Evolutionary conservation across 2,797 vertebrate species (phyloP).

Genomic region (Oryzias dopingdopingensis): DNA sequence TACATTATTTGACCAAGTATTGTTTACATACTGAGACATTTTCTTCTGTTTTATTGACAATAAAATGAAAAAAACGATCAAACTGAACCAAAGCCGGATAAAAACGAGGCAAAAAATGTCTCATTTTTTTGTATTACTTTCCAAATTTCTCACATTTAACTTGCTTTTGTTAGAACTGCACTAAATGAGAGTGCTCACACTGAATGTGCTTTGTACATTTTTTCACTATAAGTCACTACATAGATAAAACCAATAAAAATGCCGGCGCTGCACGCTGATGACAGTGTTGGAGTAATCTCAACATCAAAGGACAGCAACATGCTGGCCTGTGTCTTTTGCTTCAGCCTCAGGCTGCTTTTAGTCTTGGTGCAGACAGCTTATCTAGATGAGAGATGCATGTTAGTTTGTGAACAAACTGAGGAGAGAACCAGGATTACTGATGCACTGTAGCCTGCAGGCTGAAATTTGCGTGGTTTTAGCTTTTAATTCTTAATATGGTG

Average conservation of each 20-base stretch:
- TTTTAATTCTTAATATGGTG: constrained; percentile 31
- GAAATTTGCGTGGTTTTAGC: constrained; percentile 20
- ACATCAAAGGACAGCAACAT: constrained; percentile 18
- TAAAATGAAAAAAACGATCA: no score
- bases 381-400: constrained; percentile 19
- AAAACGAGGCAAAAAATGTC: no score
- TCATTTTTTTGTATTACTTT: no score
- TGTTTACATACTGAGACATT: no score
- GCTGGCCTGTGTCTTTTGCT: not conserved
- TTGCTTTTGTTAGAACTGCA: no score
- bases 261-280: not conserved
- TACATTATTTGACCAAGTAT: no score
- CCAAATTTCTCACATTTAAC: no score
- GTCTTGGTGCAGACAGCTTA: constrained; percentile 22
- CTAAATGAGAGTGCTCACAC: no score
- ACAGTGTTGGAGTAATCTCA: not conserved
- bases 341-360: constrained; percentile 25
- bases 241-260: not conserved
- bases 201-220: no score
- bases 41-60: no score
- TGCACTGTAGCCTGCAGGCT: constrained; percentile 24
- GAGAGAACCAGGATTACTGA: constrained; percentile 15
- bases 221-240: not conserved
- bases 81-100: no score
- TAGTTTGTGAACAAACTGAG: constrained; percentile 24